Evolutionary conservation across 2,113 vertebrate species (phyloP), one percentile per base, ranked within the genome.

Genomic region (Himantopus leucocephalus): DNA sequence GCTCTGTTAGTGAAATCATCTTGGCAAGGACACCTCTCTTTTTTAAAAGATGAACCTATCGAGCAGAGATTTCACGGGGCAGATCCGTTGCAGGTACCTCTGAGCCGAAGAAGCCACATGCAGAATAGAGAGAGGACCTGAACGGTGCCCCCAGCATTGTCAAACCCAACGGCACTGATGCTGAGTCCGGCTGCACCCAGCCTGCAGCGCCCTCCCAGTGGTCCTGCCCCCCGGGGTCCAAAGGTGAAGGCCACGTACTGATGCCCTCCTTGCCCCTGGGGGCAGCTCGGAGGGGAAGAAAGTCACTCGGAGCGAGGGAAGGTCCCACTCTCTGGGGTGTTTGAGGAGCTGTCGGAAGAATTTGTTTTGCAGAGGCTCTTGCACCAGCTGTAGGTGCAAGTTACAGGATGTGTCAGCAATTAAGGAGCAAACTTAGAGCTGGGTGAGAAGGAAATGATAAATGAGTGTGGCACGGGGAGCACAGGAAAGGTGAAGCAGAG

Each of bases 131-230:
- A 0, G 8, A 80, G 59, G 64, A 73, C 45, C 39, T 39, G 30
- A 18, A 15, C 2, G 18, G 30, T 43, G 13, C 35, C 72, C 43
- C 5, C 37, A 72, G 32, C 37, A 30, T n/a, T 16, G 1, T 27
- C 64, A n/a, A 62, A 80, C 12, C 53, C 58, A 39, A n/a, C 24
- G 1, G 14, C 6, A 8, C 29, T 0, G 4, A 29, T 8, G 55
- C n/a, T 0, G 5, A 79, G 48, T 23, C 74, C 0, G 0, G 17
- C 56, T 30, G 41, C 0, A 3, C 53, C 30, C 52, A 53, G 17
- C 21, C 37, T 0, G 0, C 1, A 0, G 37, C 5, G 1, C 0
- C 1, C 24, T 59, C 21, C 29, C 1, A 1, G 35, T 4, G 11
- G 14, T 62, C 71, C 59, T 68, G 29, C 3, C 32, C 32, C 47